A percentile compares a stretch with the other conserved stretches of the same genome.
Conservation (phyloP, 2,888 invertebrate genomes). For the Malachius bipustulatus region DNA sequence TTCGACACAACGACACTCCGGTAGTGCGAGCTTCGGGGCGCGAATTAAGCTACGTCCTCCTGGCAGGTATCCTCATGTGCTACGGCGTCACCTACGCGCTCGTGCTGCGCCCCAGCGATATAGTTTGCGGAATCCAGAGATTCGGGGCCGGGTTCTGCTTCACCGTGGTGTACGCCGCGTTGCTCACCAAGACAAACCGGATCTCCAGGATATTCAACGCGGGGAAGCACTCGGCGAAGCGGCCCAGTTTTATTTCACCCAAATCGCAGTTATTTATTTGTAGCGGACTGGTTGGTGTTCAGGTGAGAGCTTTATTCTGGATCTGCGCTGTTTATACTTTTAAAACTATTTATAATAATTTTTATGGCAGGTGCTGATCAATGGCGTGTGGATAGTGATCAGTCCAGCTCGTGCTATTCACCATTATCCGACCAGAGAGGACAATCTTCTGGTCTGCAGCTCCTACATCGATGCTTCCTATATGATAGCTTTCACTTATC, state of each 20-base stretch:
- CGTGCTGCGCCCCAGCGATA: constrained; percentile 74
- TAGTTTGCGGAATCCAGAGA: constrained; percentile 82
- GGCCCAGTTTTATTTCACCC: constrained; percentile 88
- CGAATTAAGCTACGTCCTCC: constrained; percentile 80
- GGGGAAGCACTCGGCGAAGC: constrained; percentile 87
- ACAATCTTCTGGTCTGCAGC: constrained; percentile 86
- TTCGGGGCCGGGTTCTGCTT: constrained; percentile 92
- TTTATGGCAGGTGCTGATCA: constrained; percentile 61
- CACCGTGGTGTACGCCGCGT: constrained; percentile 91
- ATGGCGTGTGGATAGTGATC: constrained; percentile 84
- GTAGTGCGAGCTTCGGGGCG: constrained; percentile 93
- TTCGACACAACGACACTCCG: constrained; percentile 75
- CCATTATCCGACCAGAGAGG: constrained; percentile 83
- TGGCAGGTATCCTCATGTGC: constrained; percentile 82
- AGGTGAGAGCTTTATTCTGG: constrained; percentile 46
- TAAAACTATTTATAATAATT: constrained; percentile 6
- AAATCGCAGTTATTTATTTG: constrained; percentile 86
- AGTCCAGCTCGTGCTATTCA: constrained; percentile 81
- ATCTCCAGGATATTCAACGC: constrained; percentile 95
- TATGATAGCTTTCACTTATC: constrained; percentile 89
- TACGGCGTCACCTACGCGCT: constrained; percentile 88
- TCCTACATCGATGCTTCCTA: constrained; percentile 87
- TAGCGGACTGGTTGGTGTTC: constrained; percentile 72
- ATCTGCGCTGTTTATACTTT: constrained; percentile 2
- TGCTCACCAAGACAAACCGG: constrained; percentile 94